phyloP scores from a whole-genome alignment of 2,113 vertebrate genomes.

The Gadus macrocephalus region DNA sequence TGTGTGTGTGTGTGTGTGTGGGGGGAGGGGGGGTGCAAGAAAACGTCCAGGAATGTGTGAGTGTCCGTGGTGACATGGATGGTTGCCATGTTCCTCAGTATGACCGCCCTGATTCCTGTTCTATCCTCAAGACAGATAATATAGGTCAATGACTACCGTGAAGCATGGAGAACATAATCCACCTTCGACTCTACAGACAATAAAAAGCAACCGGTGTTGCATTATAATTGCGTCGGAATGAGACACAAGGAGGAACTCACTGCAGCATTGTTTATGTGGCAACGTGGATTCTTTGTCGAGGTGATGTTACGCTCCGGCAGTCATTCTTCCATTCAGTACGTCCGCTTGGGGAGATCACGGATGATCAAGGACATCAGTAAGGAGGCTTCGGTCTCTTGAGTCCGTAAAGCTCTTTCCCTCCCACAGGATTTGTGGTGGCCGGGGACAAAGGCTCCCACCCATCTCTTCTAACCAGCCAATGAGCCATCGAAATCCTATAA shows the following conservation, averaged over 20 bases:
- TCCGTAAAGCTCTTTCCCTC: constrained; percentile 40
- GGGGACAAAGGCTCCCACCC: constrained; percentile 41
- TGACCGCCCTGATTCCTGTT: constrained; percentile 8
- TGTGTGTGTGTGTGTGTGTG: constrained; percentile 1
- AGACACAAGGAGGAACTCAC: not conserved
- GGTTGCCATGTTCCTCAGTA: constrained; percentile 19
- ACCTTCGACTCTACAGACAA: not conserved
- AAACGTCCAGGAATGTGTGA: constrained; percentile 25
- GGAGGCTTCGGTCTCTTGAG: not conserved
- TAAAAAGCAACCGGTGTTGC: not conserved
- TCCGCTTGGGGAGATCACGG: constrained; percentile 12
- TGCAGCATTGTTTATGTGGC: constrained; percentile 7
- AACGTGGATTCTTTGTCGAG: not conserved
- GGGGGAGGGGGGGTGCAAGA: constrained; percentile 17
- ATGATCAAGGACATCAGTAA: too few species aligned
- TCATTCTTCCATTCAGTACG: constrained; percentile 17
- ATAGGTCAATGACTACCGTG: constrained; percentile 27
- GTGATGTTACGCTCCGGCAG: not conserved
- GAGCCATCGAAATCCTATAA: constrained; percentile 68
- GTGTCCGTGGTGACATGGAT: constrained; percentile 24
- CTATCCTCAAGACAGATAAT: constrained; percentile 17
- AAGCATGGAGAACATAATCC: not conserved
- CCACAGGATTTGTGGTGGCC: constrained; percentile 41
- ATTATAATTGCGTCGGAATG: not conserved
- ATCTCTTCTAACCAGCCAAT: constrained; percentile 58